Evolutionary conservation across 2,797 vertebrate species (phyloP).

Genomic region (Lepus townsendii): DNA sequence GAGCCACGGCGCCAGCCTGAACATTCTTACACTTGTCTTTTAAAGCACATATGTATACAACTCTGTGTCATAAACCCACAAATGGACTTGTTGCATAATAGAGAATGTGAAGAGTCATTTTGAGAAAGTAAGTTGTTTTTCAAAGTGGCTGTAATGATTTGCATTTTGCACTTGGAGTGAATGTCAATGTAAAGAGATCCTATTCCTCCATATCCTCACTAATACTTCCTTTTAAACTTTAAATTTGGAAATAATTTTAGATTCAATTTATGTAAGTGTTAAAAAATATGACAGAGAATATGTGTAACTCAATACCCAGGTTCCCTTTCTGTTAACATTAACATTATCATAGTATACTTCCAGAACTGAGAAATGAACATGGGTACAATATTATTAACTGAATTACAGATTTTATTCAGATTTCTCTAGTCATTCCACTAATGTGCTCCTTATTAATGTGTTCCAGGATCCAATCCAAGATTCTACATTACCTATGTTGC

Average conservation of each 20-base stretch:
- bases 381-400: not conserved
- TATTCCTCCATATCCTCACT: not conserved
- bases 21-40: not conserved
- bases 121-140: not conserved
- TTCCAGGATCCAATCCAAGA: not conserved
- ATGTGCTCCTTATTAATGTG: not conserved
- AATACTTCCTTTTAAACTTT: not conserved
- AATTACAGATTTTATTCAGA: not conserved
- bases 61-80: not conserved
- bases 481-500: not conserved
- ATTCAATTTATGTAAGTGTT: not conserved
- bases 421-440: not conserved
- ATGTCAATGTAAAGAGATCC: too few relatives aligned
- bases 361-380: not conserved
- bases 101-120: not conserved
- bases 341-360: not conserved
- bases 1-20: too few relatives aligned
- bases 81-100: not conserved
- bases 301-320: not conserved
- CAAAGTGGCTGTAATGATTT: not conserved
- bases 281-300: not conserved
- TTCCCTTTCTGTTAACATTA: not conserved
- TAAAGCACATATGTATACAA: not conserved
- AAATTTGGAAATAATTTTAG: conserved; percentile 8
- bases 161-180: not conserved